phyloP scores from a whole-genome alignment of 1,140 invertebrate genomes.

The Aphelenchoides fujianensis region DNA sequence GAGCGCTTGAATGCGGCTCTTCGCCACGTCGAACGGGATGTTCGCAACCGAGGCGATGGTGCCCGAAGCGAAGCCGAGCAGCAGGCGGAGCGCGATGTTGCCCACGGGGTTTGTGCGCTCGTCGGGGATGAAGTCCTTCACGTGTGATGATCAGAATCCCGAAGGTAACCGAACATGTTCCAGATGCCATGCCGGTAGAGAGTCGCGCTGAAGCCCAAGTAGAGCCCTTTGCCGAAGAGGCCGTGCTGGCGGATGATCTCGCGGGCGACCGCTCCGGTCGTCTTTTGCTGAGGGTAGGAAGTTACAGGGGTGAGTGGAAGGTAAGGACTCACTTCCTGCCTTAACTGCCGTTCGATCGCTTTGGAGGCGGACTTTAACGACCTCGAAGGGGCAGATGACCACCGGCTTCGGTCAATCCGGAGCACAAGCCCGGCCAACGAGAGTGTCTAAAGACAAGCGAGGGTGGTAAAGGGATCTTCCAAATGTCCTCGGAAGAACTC shows the following conservation, averaged over 20 bases:
- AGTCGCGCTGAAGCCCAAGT: conserved; percentile 83
- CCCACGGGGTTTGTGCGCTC: conserved; percentile 69
- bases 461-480: too few species aligned
- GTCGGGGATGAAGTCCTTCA: conserved; percentile 75
- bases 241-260: conserved; percentile 74
- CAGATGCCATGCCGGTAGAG: conserved; percentile 80
- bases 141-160: conserved; percentile 87
- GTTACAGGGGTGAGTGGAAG: too few species aligned
- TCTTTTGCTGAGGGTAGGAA: conserved; percentile 67
- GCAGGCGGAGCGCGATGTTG: conserved; percentile 73
- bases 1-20: conserved; percentile 78
- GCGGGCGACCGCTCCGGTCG: conserved; percentile 74
- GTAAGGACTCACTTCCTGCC: too few species aligned
- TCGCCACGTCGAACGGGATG: conserved; percentile 92
- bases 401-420: conserved; percentile 83
- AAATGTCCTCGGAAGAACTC: conserved; percentile 26
- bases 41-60: conserved; percentile 79
- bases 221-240: conserved; percentile 75
- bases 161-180: conserved; percentile 83
- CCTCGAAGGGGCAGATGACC: conserved; percentile 87
- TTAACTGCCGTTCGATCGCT: conserved; percentile 57
- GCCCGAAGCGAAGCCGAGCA: conserved; percentile 79
- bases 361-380: conserved; percentile 79
- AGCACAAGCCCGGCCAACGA: conserved; percentile 77
- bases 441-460: conserved; percentile 73